Conservation (phyloP, 2,797 vertebrate species). For the Tangara arthus region DNA sequence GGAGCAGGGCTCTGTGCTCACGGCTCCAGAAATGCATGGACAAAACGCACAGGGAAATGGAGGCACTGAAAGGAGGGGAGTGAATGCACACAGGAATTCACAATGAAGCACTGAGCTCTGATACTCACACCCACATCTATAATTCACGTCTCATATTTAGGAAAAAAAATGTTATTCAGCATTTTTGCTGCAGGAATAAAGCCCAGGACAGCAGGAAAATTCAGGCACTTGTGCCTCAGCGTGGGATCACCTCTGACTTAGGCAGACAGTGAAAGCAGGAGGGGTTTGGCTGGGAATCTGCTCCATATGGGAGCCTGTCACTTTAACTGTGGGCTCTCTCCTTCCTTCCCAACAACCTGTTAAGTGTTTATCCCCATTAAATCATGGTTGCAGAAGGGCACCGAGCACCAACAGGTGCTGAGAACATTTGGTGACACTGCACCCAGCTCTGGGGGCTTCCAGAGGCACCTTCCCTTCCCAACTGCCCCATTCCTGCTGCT, state of each 20-base stretch:
- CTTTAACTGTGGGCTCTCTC: background rate
- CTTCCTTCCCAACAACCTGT: background rate
- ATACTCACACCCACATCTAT: background rate
- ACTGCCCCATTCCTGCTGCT: background rate
- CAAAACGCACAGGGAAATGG: background rate
- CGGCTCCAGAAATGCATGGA: background rate
- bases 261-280: rapidly evolving
- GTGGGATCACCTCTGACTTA: background rate
- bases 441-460: background rate
- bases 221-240: background rate
- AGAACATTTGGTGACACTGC: background rate
- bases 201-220: background rate
- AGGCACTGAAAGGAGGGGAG: background rate
- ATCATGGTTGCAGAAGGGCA: background rate
- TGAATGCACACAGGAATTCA: background rate
- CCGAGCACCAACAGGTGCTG: background rate
- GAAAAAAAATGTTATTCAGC: background rate
- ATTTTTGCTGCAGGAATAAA: background rate
- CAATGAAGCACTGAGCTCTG: background rate
- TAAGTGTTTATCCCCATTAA: background rate
- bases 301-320: background rate
- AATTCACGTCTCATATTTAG: background rate
- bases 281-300: background rate
- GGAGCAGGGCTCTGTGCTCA: background rate
- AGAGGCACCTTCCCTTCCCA: background rate